Percentiles rank a stretch among this genome's conserved stretches.
These are phyloP conservation scores for Dascyllus trimaculatus DNA, from an alignment of 2,113 vertebrate species.

Conservation along the genomic window DNA sequence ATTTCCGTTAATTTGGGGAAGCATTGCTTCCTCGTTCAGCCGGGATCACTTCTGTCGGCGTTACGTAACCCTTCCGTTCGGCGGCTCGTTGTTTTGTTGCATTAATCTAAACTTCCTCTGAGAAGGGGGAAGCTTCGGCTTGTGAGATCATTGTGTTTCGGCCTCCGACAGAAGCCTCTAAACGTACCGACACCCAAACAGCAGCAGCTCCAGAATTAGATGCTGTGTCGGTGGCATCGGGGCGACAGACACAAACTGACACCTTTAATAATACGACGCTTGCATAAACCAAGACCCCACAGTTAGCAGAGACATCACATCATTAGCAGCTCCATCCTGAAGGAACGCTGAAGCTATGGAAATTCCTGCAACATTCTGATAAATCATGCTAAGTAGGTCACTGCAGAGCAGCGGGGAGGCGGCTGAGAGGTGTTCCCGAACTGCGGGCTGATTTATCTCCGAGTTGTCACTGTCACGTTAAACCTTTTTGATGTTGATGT, in stretches of 20 bases:
- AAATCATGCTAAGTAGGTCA: slow-evolving; percentile 66
- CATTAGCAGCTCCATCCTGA: slow-evolving; percentile 9
- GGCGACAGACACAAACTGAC: background rate
- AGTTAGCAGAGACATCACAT: slow-evolving; percentile 22
- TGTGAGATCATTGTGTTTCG: slow-evolving; percentile 24
- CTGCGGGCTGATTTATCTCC: slow-evolving; percentile 37
- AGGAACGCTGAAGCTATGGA: slow-evolving; percentile 48
- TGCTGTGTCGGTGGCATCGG: background rate
- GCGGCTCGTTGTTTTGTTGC: slow-evolving; percentile 43
- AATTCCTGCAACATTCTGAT: slow-evolving; percentile 47
- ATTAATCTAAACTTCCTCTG: slow-evolving; percentile 41
- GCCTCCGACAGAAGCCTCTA: background rate
- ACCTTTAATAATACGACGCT: background rate
- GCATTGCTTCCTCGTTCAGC: slow-evolving; percentile 49
- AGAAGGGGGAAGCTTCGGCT: slow-evolving; percentile 46
- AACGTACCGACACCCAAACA: background rate
- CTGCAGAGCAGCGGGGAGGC: slow-evolving; percentile 42
- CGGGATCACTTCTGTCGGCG: slow-evolving; percentile 4
- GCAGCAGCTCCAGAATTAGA: slow-evolving; percentile 13
- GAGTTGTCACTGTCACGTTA: slow-evolving; percentile 32
- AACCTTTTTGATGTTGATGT: slow-evolving; percentile 38
- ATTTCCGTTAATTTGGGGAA: slow-evolving; percentile 46
- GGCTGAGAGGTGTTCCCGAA: slow-evolving; percentile 48
- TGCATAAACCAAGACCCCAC: background rate
- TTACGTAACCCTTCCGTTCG: slow-evolving; percentile 48